Base-by-base conservation (phyloP, 2,113 vertebrate species). In the Ptilorrhoa leucosticta region DNA sequence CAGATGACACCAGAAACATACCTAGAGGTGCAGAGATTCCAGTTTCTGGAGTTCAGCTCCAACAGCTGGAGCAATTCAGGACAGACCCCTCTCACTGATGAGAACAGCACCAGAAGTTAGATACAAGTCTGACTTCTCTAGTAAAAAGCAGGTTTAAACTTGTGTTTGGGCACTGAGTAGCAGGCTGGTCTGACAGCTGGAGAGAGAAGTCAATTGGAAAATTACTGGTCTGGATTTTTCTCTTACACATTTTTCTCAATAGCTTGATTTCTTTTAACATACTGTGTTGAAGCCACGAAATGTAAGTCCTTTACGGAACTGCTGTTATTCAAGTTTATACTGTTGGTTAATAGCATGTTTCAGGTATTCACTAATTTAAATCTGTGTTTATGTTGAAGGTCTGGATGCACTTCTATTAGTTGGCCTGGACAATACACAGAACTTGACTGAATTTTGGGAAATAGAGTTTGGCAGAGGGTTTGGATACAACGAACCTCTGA, bases 381-480 rank as follows among this genome's bases (percentile, higher is more conserved):
- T 66, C 10, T 92, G 18, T 86, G 22, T 23, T 97, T 96, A 15
- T 37, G 13, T 93, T 57, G 26, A 90, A 99, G 99, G 98, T 10
- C 60, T 99, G 80, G 97, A 97, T 85, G 98, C 98, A 24, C 96
- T 99, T 78, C 95, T 99, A 6, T 27, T 96, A 4, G 93, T 99
- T 90, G 99, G 98, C 19, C 88, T 99, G 96, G 98, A 98, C 72
- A 98, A 97, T 31, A 95, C 69, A 8, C 95, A 84, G 23, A 96
- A 98, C 51, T 54, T 97, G 57, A 83, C 93, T 53, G 97, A 98
- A 61, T 97, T 99, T 76, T 98, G 98, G 96, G 98, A 98, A 95
- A 83, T 99, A 60, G 98, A 99, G 89, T 99, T 99, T 81, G 99
- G 99, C 31, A 97, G 99, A 96, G 99, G 99, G 6, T 98, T 99